phyloP scores from a whole-genome alignment of 2,888 invertebrate genomes.

The Agrotis segetum region DNA sequence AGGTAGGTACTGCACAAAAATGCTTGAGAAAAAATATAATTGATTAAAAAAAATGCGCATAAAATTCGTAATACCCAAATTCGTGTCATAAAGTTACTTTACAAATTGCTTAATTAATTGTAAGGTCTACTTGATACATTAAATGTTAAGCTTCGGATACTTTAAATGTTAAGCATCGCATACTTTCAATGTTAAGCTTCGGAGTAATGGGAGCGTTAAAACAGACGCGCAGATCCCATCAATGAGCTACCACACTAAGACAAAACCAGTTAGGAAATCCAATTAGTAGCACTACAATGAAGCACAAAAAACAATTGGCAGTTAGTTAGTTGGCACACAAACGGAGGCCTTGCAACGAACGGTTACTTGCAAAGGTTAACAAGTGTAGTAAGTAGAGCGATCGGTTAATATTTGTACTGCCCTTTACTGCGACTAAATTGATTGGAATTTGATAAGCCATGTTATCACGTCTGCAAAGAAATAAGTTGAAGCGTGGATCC shows the following conservation, averaged over 20 bases:
- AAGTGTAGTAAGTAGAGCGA: slow-evolving; percentile 47
- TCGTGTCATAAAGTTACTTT: too few relatives aligned
- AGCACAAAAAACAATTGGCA: slow-evolving; percentile 54
- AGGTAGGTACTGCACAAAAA: not conserved
- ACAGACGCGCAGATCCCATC: slow-evolving; percentile 23
- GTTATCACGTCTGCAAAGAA: not conserved
- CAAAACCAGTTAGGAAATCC: slow-evolving; percentile 51
- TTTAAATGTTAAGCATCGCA: too few relatives aligned
- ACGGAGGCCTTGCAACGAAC: slow-evolving; percentile 41
- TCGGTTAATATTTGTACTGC: slow-evolving; percentile 30
- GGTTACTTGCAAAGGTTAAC: slow-evolving; percentile 53
- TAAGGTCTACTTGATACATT: too few relatives aligned
- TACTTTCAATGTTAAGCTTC: too few relatives aligned
- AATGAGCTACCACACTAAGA: slow-evolving; percentile 32
- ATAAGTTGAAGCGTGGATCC: not conserved
- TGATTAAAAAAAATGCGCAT: not conserved
- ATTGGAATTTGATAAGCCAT: slow-evolving; percentile 21
- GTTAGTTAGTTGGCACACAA: slow-evolving; percentile 47
- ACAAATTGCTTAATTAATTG: too few relatives aligned
- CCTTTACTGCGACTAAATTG: slow-evolving; percentile 32
- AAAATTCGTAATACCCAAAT: slow-evolving; percentile 7
- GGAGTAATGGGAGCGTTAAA: not conserved
- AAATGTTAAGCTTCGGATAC: too few relatives aligned
- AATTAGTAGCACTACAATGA: slow-evolving; percentile 55
- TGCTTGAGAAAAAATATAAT: slow-evolving; percentile 28